Percentiles rank a stretch among this genome's conserved stretches.
Conservation (phyloP, 1,140 invertebrate genomes). For the Papilio helenus region DNA sequence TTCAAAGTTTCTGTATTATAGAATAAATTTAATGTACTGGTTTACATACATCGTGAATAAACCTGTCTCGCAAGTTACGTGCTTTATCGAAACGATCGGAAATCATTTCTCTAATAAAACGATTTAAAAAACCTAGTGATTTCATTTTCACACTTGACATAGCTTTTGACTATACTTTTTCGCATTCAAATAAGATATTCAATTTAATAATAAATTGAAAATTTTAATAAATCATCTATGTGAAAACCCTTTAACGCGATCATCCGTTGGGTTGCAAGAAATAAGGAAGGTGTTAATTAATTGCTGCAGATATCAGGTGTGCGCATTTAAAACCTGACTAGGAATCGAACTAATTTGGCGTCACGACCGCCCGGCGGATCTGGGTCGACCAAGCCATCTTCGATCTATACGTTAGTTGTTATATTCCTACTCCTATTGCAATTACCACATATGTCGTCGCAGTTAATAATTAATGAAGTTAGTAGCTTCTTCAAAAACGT, state of each 20-base stretch:
- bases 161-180: not conserved
- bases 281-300: not conserved
- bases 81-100: not conserved
- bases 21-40: constrained; percentile 13
- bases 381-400: not conserved
- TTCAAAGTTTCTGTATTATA: not conserved
- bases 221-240: not conserved
- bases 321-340: not conserved
- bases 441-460: not conserved
- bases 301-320: not conserved
- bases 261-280: not conserved
- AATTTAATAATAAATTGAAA: not conserved
- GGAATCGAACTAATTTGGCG: constrained; percentile 13
- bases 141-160: not conserved
- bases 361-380: not conserved
- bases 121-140: not conserved
- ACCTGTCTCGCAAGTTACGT: constrained; percentile 12
- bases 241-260: not conserved
- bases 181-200: not conserved
- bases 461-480: not conserved
- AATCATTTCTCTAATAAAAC: constrained; percentile 5
- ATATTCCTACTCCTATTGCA: not conserved
- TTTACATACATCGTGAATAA: constrained; percentile 14
- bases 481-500: not conserved
- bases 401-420: not conserved